Evolutionary conservation across 2,797 vertebrate genomes (phyloP), one percentile per base, ranked within the genome.

Genomic region (Cossypha caffra): DNA sequence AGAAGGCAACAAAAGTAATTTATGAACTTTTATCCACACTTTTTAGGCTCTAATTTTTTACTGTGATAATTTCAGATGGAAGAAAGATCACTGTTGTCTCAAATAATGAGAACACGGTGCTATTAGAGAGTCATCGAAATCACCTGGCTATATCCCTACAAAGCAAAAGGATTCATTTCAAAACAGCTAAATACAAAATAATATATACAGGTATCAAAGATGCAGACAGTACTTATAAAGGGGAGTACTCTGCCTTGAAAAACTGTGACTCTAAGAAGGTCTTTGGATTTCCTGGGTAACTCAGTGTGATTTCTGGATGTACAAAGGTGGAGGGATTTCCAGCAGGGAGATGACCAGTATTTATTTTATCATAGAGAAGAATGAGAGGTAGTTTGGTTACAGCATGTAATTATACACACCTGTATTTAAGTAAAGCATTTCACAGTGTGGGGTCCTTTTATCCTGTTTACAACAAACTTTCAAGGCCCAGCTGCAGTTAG

Each of bases 291-390:
- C 67, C 77, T 25, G 51, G 13, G 21, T 68, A 91, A 63, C 29
- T 55, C 54, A 40, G 48, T 6, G 7, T 31, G 38, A 87, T 47
- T 58, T 73, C 57, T 64, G 62, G 29, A 80, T 50, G 57, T 47
- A 35, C 42, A 84, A 68, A 72, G 58, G 55, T 2, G 4, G 57
- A 69, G 25, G 40, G 35, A 67, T 66, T 89, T 89, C 40, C 71
- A 89, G 43, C 11, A 89, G 48, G 33, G 59, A 89, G 24, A 79
- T 55, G 59, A 69, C 11, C 25, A 0, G 20, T 63, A 80, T 68
- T 93, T 87, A 81, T 88, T 87, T 91, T 73, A 90, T 63, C 54
- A 51, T 8, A 40, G 63, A 91, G 48, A 89, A 85, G 57, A 88
- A 82, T 52, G 16, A 80, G 72, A 78, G 21, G 35, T 50, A 68